Percentiles rank a stretch among this genome's conserved stretches.
phyloP scores from a whole-genome alignment of 2,888 invertebrate species.

The Volucella bombylans region DNA sequence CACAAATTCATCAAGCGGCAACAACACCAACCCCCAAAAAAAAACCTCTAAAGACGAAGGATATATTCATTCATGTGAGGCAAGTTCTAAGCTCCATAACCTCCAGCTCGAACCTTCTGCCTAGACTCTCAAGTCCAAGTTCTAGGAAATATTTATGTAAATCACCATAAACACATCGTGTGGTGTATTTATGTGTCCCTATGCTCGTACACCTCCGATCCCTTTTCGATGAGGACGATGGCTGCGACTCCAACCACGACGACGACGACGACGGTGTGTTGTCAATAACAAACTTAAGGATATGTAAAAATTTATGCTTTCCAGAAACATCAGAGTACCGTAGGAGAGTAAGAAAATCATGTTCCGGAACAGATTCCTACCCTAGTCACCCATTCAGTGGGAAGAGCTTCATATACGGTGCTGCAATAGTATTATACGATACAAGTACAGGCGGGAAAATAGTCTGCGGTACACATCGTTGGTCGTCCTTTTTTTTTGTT shows the following conservation, averaged over 20 bases:
- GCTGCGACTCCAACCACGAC: background rate
- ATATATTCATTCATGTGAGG: slow-evolving; percentile 67
- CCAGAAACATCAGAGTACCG: slow-evolving; percentile 13
- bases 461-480: slow-evolving; percentile 3
- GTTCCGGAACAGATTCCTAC: slow-evolving; percentile 69
- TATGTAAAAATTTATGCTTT: slow-evolving; percentile 64
- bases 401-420: no score
- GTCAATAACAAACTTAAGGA: slow-evolving; percentile 72
- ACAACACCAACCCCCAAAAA: background rate
- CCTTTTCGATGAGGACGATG: background rate
- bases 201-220: slow-evolving; percentile 40
- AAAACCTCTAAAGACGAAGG: slow-evolving; percentile 40
- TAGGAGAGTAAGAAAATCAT: slow-evolving; percentile 52
- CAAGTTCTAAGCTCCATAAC: slow-evolving; percentile 48
- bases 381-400: background rate
- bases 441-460: slow-evolving; percentile 1
- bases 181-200: slow-evolving; percentile 67
- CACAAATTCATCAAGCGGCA: slow-evolving; percentile 68
- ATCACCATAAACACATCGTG: slow-evolving; percentile 74
- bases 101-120: slow-evolving; percentile 9
- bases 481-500: slow-evolving; percentile 59
- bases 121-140: slow-evolving; percentile 11
- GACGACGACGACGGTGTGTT: slow-evolving; percentile 20
- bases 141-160: slow-evolving; percentile 70
- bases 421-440: background rate